Evolutionary conservation across 2,888 invertebrate genomes (phyloP), one percentile per base, ranked within the genome.

Genomic region (Acrocera orbiculus): DNA sequence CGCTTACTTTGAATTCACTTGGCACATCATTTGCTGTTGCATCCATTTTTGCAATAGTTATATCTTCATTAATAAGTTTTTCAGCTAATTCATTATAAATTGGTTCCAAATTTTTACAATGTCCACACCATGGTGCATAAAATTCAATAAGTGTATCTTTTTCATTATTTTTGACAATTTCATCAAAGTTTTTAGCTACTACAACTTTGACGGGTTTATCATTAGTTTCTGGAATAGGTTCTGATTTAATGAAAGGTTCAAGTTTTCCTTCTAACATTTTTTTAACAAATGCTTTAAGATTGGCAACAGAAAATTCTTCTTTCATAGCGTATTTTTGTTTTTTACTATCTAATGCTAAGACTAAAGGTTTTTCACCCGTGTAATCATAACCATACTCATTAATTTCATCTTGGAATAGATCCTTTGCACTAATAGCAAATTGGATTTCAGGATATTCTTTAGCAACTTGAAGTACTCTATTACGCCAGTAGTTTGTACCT

Each of bases 61-160:
- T 75, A 19, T 80, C 72, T 63, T 96, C 96, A 44, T 76, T 66
- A 47, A 73, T 72, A 54, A 95, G 56, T 76, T 83, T 85, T 37
- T 78, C 76, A 24, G 85, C 98, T 20, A 98, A 67, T 61, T 98
- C 93, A 38, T 95, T 93, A 62, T 72, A 98, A 34, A 86, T 69
- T 14, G 98, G 98, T 3, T 86, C 70, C 30, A 99, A 68, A 59
- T 83, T 85, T 64, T 98, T 96, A 67, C 98, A 99, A 55, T 98
- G 96, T 45, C 96, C 95, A 58, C 92, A 93, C 95, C 95, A 96
- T 2, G 95, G 95, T 22, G 96, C 96, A 61, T 98, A 98, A 66
- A 98, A 98, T 64, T 99, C 96, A 45, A 98, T 72, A 27, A 99
- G 69, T 3, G 87, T 86, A 57, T 99, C 98, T 53, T 89, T 81